Conservation (phyloP, 2,797 vertebrate species). For the Choloepus didactylus region DNA sequence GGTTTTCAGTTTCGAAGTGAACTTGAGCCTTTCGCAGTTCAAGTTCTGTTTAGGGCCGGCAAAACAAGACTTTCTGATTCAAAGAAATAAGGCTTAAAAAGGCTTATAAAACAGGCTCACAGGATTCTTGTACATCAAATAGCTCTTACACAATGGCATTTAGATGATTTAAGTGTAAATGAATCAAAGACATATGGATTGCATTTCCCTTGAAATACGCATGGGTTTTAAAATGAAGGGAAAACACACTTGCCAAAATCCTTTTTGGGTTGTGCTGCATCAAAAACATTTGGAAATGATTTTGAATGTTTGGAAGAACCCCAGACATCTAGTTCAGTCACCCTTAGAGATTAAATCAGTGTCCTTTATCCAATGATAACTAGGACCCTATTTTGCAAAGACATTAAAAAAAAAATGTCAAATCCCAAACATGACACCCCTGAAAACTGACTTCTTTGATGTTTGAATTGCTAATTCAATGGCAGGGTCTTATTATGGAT, state of each 20-base stretch:
- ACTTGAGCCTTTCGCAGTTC: slow-evolving; percentile 86
- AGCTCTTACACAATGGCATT: slow-evolving; percentile 87
- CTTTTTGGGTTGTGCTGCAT: slow-evolving; percentile 84
- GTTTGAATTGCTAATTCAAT: slow-evolving; percentile 75
- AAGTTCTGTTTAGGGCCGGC: slow-evolving; percentile 85
- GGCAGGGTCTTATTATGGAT: slow-evolving; percentile 65
- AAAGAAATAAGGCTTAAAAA: slow-evolving; percentile 86
- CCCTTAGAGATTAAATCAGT: slow-evolving; percentile 80
- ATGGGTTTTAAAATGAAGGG: slow-evolving; percentile 86
- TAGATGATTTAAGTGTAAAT: slow-evolving; percentile 87
- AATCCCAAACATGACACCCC: slow-evolving; percentile 61
- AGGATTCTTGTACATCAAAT: slow-evolving; percentile 86
- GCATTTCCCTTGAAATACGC: slow-evolving; percentile 86
- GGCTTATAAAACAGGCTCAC: slow-evolving; percentile 85
- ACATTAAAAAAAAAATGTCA: slow-evolving; percentile 64
- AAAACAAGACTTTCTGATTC: slow-evolving; percentile 86
- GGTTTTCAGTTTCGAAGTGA: slow-evolving; percentile 86
- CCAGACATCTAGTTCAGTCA: slow-evolving; percentile 82
- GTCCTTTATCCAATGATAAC: slow-evolving; percentile 80
- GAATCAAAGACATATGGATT: slow-evolving; percentile 87
- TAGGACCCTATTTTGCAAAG: slow-evolving; percentile 69
- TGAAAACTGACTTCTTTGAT: slow-evolving; percentile 68
- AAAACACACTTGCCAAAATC: slow-evolving; percentile 86
- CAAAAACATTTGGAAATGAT: slow-evolving; percentile 85
- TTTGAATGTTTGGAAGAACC: slow-evolving; percentile 86